These are phyloP conservation scores for Columba livia DNA, from an alignment of 2,113 vertebrate genomes.

Conservation along the genomic window DNA sequence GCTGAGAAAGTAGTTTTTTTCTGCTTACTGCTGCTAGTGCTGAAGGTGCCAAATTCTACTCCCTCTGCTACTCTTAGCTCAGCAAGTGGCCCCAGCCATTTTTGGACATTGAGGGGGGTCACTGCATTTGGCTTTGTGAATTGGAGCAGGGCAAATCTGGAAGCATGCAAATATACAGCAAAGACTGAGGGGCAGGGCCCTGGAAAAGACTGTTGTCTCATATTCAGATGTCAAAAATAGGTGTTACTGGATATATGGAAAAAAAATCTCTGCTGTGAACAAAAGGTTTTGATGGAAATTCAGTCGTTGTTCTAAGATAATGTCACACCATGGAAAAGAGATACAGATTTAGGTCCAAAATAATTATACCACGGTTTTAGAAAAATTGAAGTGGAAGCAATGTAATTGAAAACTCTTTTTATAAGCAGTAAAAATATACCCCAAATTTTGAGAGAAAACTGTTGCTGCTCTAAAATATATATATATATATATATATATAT, in stretches of 20 bases:
- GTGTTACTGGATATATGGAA: neutral
- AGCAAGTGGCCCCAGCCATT: neutral
- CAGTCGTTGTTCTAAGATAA: neutral
- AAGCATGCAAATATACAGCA: neutral
- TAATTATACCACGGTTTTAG: neutral
- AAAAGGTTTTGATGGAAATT: neutral
- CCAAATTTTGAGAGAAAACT: neutral
- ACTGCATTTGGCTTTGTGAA: neutral
- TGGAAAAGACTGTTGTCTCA: neutral
- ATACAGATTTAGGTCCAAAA: neutral
- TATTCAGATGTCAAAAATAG: neutral
- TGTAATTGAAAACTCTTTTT: neutral
- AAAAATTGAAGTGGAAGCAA: neutral
- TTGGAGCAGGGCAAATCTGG: neutral
- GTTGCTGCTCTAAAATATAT: neutral
- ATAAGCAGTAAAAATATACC: neutral
- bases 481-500: too few species aligned
- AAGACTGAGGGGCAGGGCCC: neutral
- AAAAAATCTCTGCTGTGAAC: neutral
- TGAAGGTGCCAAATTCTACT: neutral
- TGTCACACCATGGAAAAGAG: neutral
- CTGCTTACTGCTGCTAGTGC: neutral
- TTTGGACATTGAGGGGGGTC: neutral
- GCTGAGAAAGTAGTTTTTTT: neutral
- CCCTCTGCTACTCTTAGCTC: neutral